Evolutionary conservation across 1,140 invertebrate species (phyloP), one percentile per base, ranked within the genome.

Genomic region (Scaptodrosophila lebanonensis): DNA sequence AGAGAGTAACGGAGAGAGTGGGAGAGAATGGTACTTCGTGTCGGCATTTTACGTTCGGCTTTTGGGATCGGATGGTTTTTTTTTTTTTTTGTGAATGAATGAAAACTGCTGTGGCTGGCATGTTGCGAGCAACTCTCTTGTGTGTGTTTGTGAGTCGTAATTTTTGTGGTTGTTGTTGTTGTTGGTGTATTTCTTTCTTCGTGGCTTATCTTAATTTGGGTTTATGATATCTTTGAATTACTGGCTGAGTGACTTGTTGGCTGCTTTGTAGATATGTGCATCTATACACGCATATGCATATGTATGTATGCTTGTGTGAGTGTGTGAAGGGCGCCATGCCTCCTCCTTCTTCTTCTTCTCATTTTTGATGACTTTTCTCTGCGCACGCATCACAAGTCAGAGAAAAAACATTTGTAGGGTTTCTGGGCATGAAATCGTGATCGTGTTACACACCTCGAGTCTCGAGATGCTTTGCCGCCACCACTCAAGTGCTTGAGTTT

Each of bases 171-270:
- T n/a, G n/a, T n/a, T n/a, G n/a, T n/a, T n/a, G n/a, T n/a, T n/a
- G n/a, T n/a, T n/a, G n/a, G n/a, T n/a, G n/a, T 58, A 48, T 66
- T 66, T 51, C 59, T 45, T 60, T 30, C 16, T 51, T 18, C 36
- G 38, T 36, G 49, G 42, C 58, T 82, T 82, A 82, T 82, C 75
- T 82, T 70, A 75, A 82, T 82, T 83, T 53, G 66, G 54, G 39
- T 64, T 75, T 69, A 51, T 69, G 69, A 69, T 70, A 82, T 82
- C 76, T 61, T 40, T 56, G 48, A 64, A 48, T 57, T 52, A 64
- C 58, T 47, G 35, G 6, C 32, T 39, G 44, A 25, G 40, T 35
- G 40, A 44, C 49, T 25, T 35, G 40, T 48, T 33, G 36, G 8
- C 12, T 13, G 32, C 6, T 25, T 25, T 13, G 32, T 13, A 33